Percentiles rank a stretch among this genome's conserved stretches.
These are phyloP conservation scores for Hippocampus comes DNA, from an alignment of 2,113 vertebrate species.

Conservation along the genomic window DNA sequence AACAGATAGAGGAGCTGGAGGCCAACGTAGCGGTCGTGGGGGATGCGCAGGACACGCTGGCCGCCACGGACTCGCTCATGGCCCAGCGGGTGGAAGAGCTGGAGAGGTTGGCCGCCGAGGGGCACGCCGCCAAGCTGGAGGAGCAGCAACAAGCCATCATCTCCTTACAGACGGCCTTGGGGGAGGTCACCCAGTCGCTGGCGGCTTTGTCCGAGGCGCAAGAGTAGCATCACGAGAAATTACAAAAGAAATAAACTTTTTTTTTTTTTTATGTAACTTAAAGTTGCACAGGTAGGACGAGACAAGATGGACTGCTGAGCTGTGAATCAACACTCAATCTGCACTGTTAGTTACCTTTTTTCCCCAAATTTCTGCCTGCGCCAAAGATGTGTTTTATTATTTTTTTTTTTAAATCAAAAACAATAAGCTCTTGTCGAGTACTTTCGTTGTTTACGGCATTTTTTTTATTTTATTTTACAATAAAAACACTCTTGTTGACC, in stretches of 20 bases:
- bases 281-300: conserved; percentile 19
- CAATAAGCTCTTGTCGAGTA: conserved; percentile 42
- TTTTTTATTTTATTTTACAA: conserved; percentile 23
- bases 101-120: conserved; percentile 63
- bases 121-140: conserved; percentile 82
- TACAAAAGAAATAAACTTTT: background rate
- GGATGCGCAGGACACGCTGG: conserved; percentile 64
- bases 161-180: conserved; percentile 73
- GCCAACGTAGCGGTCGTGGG: conserved; percentile 53
- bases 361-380: background rate
- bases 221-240: conserved; percentile 8
- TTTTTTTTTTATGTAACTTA: background rate
- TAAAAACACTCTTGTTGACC: conserved; percentile 47
- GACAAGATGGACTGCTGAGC: conserved; percentile 53
- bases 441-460: conserved; percentile 37
- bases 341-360: conserved; percentile 67
- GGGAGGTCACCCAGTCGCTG: conserved; percentile 75
- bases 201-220: conserved; percentile 67
- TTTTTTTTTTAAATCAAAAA: conserved; percentile 24
- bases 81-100: conserved; percentile 50
- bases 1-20: conserved; percentile 67
- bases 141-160: conserved; percentile 77
- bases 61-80: conserved; percentile 56
- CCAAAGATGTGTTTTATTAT: conserved; percentile 1
- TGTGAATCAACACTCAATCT: conserved; percentile 60